Evolutionary conservation across 2,888 invertebrate species (phyloP), one percentile per base, ranked within the genome.

Genomic region (Oxycera nigricornis): DNA sequence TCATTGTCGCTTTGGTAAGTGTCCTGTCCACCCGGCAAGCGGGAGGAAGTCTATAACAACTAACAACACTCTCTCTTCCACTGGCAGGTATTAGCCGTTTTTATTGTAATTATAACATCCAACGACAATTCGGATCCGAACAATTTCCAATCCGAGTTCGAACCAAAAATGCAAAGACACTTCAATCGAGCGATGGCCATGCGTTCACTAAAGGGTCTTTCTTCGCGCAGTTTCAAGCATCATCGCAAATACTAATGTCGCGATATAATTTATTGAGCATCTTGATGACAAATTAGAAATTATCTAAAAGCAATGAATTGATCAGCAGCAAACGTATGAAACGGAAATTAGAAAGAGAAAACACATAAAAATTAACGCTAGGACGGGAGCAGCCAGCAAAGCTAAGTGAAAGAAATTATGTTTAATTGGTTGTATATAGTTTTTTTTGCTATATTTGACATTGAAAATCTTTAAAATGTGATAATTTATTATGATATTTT

Each of bases 111-210:
- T 79, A 86, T 95, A 72, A 92, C 94, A 68, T 92, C 92, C 61
- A 89, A 92, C 74, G 92, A 93, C 81, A 20, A 46, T 57, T 74
- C 76, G 55, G 59, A 85, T 78, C 80, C 85, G 84, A 76, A 77
- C 14, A 79, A 76, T 31, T 77, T 77, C 41, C 79, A 79, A 70
- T 80, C 81, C 77, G 89, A 87, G 57, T 88, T 86, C 75, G 90
- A 90, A 77, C 88, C 89, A 80, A 92, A 91, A 82, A 89, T 91
- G 4, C 93, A 93, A 80, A 90, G 94, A 35, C 94, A 95, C 82
- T 95, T 95, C 85, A 95, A 94, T 86, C 89, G 94, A 79, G 94
- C 94, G 14, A 92, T 95, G 92, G 94, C 95, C 17, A 94, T 95
- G 94, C 88, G 94, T 14, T 93, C 94, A 68, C 87, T 95, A 55